Evolutionary conservation across 30 jellyfish, hydroid and myxozoan species (phyloP).

Genomic region (Sanderia malayensis): DNA sequence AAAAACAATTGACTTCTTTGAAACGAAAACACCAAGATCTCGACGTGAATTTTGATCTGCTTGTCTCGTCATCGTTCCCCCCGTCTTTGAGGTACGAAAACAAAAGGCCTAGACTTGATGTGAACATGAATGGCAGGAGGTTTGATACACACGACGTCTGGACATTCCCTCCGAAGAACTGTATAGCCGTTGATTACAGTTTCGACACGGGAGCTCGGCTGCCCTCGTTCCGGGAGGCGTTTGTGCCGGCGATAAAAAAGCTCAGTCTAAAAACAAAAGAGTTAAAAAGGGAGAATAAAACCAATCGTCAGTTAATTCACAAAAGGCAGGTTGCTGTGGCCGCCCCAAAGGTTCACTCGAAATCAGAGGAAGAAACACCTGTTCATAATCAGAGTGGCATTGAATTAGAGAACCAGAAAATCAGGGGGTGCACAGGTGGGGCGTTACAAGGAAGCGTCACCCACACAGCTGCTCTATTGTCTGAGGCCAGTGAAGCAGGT

Average conservation of each 20-base stretch:
- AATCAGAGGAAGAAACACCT: slow-evolving; percentile 38
- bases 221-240: slow-evolving; percentile 65
- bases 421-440: slow-evolving; percentile 34
- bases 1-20: no score
- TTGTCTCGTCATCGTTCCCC: slow-evolving; percentile 13
- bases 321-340: slow-evolving; percentile 14
- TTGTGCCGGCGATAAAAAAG: slow-evolving; percentile 54
- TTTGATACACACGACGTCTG: slow-evolving; percentile 18
- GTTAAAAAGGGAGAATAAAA: slow-evolving; percentile 12
- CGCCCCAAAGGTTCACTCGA: neutral
- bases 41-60: slow-evolving; percentile 32
- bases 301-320: no score
- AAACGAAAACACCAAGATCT: slow-evolving; percentile 29
- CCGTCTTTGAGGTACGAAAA: slow-evolving; percentile 3
- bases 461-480: slow-evolving; percentile 60
- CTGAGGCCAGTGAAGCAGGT: no score
- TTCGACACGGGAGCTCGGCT: slow-evolving; percentile 44
- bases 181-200: slow-evolving; percentile 39
- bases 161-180: slow-evolving; percentile 35
- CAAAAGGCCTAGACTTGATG: slow-evolving; percentile 37
- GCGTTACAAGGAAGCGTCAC: slow-evolving; percentile 5
- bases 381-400: no score
- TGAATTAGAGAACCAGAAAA: slow-evolving; percentile 33
- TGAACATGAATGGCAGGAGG: slow-evolving; percentile 19
- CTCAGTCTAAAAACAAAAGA: slow-evolving; percentile 25